phyloP scores from a whole-genome alignment of 2,888 invertebrate genomes.

The Lepidonotus clava region DNA sequence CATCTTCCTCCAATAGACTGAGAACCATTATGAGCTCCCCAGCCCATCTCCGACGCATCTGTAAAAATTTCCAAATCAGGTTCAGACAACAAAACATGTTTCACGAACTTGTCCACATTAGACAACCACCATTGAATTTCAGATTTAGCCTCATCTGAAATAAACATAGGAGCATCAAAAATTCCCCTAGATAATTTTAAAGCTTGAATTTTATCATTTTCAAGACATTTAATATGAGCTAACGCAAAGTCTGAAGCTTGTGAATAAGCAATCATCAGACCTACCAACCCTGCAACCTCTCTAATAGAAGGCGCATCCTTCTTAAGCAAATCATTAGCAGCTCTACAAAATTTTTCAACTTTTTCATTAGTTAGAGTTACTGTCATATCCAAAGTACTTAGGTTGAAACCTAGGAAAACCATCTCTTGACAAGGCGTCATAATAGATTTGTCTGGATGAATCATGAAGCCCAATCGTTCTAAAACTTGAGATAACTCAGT shows the following conservation, averaged over 20 bases:
- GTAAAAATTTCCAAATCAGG: background rate
- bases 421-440: background rate
- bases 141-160: background rate
- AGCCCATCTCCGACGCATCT: background rate
- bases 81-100: too few species aligned
- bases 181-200: background rate
- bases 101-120: too few species aligned
- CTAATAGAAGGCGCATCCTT: too few species aligned
- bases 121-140: background rate
- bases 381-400: background rate
- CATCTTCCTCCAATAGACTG: background rate
- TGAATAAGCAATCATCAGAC: background rate
- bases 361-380: background rate
- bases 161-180: background rate
- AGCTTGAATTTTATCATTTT: background rate
- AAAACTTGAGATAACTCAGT: background rate
- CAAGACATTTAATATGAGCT: background rate
- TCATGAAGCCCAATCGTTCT: background rate
- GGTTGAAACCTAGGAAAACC: background rate
- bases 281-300: background rate
- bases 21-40: background rate
- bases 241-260: background rate
- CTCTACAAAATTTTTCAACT: background rate
- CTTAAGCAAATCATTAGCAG: background rate
- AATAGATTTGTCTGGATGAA: background rate